Conservation (phyloP, 2,113 vertebrate species). For the Puffinus mauretanicus region DNA sequence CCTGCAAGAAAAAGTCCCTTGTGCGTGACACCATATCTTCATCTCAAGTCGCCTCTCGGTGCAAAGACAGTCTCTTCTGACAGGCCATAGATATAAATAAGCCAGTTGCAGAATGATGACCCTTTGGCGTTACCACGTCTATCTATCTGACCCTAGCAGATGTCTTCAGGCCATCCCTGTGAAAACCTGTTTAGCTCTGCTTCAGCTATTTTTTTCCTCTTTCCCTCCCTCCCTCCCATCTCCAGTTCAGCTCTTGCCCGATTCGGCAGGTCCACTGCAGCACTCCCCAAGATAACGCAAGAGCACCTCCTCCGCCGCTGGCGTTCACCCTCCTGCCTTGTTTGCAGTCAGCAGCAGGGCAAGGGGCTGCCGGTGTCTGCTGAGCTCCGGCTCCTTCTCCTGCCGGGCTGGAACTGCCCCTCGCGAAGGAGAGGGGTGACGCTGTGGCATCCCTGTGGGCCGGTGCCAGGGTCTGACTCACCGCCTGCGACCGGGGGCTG, state of each 20-base stretch:
- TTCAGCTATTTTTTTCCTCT: not conserved
- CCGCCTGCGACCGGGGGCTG: not conserved
- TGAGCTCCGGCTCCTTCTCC: not conserved
- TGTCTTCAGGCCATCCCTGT: not conserved
- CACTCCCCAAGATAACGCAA: not conserved
- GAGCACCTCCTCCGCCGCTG: not conserved
- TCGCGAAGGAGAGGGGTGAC: not conserved
- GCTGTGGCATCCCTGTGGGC: not conserved
- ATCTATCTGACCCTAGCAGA: not conserved
- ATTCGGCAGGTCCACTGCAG: no score
- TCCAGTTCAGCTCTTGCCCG: not conserved
- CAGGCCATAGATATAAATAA: not conserved
- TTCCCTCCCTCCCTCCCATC: not conserved
- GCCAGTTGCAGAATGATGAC: not conserved
- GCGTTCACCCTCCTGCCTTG: not conserved
- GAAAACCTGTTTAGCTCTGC: not conserved
- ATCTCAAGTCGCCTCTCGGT: not conserved
- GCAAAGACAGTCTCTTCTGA: not conserved
- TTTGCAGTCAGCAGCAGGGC: not conserved
- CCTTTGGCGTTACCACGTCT: not conserved
- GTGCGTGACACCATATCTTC: fast-evolving
- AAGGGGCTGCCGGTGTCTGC: not conserved
- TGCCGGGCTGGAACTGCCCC: not conserved
- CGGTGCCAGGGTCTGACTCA: not conserved
- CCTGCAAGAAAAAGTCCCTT: not conserved